These are phyloP conservation scores for Cephalopterus ornatus DNA, from an alignment of 2,113 vertebrate species.

Conservation along the genomic window DNA sequence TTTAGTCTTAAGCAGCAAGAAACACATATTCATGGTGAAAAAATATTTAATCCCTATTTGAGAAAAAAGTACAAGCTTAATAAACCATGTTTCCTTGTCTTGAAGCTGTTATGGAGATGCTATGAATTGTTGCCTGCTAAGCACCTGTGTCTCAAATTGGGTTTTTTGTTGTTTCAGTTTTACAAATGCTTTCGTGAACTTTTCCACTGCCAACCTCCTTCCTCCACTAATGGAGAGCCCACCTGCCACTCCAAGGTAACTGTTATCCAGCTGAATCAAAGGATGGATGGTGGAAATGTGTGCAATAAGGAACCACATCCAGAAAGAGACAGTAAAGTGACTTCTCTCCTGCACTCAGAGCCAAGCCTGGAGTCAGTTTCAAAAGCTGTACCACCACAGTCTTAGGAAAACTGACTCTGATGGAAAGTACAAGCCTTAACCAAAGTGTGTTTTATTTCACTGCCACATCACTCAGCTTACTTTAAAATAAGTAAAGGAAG, in stretches of 20 bases:
- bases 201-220: slow-evolving; percentile 70
- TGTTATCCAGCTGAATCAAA: slow-evolving; percentile 69
- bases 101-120: not conserved
- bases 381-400: not conserved
- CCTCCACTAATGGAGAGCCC: slow-evolving; percentile 42
- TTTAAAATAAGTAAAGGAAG: not conserved
- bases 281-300: accelerated
- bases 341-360: not conserved
- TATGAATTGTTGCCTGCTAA: not conserved
- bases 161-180: slow-evolving; percentile 71
- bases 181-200: slow-evolving; percentile 82
- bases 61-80: not conserved
- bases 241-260: slow-evolving; percentile 73
- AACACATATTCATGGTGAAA: not conserved
- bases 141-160: not conserved
- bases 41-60: not conserved
- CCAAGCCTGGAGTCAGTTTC: not conserved
- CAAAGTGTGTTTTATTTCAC: not conserved
- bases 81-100: not conserved
- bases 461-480: not conserved
- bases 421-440: not conserved
- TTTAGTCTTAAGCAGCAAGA: not conserved
- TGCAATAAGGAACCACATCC: not conserved
- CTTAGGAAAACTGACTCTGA: not conserved
- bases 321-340: not conserved